Evolutionary conservation across 2,113 vertebrate genomes (phyloP), one percentile per base, ranked within the genome.

Genomic region (Actenoides lindsayi): DNA sequence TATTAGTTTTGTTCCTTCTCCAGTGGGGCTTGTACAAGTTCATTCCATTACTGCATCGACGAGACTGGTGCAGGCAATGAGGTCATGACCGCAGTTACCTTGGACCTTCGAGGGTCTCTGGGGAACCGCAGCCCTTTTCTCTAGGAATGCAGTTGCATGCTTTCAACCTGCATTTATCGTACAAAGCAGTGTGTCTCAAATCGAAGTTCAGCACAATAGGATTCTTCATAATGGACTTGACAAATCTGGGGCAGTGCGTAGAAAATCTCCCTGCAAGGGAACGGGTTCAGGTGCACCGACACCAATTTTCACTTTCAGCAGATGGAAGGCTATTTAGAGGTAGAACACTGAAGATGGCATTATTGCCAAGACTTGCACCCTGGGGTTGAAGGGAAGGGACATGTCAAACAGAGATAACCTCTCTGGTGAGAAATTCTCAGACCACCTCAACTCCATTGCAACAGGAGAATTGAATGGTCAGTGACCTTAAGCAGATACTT

Each of bases 151-250:
- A 95, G 92, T 92, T 93, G 92, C 92, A 92, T 0, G 1, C 85
- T 93, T 96, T 96, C 95, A 96, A 78, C 80, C 76, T 82, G 85
- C 79, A 89, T 95, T 96, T 96, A 94, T 95, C 92, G 88, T 92
- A 90, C 88, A 90, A 93, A 95, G 93, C 86, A 96, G 39, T 0
- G 15, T 71, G 95, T 78, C 96, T 96, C 1, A 1, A 95, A 76
- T 60, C 1, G 35, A 96, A 90, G 93, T 86, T 94, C 88, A 62
- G 64, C 94, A 90, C 95, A 92, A 94, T 79, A 87, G 86, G 83
- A 92, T 88, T 94, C 92, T 80, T 94, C 81, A 76, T 95, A 95
- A 96, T 97, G 96, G 95, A 96, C 95, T 96, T 97, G 96, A 97
- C 95, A 97, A 95, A 96, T 96, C 96, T 96, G 88, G 96, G 95